Conservation (phyloP, 2,888 invertebrate species). For the Xestia c-nigrum region DNA sequence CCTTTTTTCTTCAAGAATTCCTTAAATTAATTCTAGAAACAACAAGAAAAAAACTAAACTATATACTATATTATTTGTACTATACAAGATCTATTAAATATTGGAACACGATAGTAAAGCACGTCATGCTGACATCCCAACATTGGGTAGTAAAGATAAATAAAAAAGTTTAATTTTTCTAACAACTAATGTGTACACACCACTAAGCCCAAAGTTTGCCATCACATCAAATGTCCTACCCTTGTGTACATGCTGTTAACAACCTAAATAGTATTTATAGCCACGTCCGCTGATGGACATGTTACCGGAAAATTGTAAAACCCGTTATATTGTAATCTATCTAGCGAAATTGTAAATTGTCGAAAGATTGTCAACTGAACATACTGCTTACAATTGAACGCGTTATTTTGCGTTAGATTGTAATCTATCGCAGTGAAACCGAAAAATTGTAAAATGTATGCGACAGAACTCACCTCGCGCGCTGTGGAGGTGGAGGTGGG, state of each 20-base stretch:
- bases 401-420: too few species aligned
- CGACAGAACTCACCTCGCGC: too few species aligned
- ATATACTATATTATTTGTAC: slow-evolving; percentile 63
- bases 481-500: too few species aligned
- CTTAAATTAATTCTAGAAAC: background rate
- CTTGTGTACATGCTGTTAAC: background rate
- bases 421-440: too few species aligned
- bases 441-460: too few species aligned
- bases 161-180: background rate
- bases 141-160: background rate
- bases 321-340: too few species aligned
- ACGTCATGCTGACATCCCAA: slow-evolving; percentile 18
- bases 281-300: too few species aligned
- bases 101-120: slow-evolving; percentile 43
- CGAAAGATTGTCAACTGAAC: too few species aligned
- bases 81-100: slow-evolving; percentile 55
- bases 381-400: too few species aligned
- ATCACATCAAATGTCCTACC: background rate
- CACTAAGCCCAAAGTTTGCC: background rate
- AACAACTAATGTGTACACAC: background rate
- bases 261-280: background rate
- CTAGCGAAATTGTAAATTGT: too few species aligned
- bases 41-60: slow-evolving; percentile 3
- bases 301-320: too few species aligned
- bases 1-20: slow-evolving; percentile 6